phyloP scores from a whole-genome alignment of 2,888 invertebrate species.

The Perizoma flavofasciatum region DNA sequence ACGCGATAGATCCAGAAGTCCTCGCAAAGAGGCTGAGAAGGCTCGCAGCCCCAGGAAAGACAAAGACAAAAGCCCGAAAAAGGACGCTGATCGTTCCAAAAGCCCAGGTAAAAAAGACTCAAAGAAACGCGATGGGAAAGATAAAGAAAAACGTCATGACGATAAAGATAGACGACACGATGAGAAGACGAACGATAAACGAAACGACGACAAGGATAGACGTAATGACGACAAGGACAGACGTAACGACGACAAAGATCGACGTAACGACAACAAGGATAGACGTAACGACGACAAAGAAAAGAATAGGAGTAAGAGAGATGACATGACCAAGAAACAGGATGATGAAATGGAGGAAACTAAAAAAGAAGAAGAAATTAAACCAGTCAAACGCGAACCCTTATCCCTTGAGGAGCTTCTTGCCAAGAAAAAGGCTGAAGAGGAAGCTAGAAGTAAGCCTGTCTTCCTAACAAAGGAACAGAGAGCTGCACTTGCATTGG shows the following conservation, averaged over 20 bases:
- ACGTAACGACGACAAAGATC: slow-evolving; percentile 40
- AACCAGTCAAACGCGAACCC: slow-evolving; percentile 87
- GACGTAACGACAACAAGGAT: slow-evolving; percentile 46
- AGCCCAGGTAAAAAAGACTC: slow-evolving; percentile 64
- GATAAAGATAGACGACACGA: slow-evolving; percentile 54
- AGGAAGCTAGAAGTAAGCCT: slow-evolving; percentile 97
- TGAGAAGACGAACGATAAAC: slow-evolving; percentile 18
- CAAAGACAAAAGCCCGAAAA: slow-evolving; percentile 41
- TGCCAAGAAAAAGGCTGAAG: slow-evolving; percentile 97
- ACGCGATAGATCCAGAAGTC: slow-evolving; percentile 56
- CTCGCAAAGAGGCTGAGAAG: slow-evolving; percentile 36
- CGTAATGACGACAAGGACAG: slow-evolving; percentile 74
- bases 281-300: slow-evolving; percentile 73
- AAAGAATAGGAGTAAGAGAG: slow-evolving; percentile 65
- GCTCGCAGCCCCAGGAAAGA: slow-evolving; percentile 40
- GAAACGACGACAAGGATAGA: slow-evolving; percentile 47
- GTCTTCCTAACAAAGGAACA: slow-evolving; percentile 98
- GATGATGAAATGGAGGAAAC: slow-evolving; percentile 68
- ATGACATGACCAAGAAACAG: slow-evolving; percentile 58
- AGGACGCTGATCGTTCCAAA: slow-evolving; percentile 41
- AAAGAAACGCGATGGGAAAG: slow-evolving; percentile 72
- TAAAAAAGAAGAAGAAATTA: slow-evolving; percentile 66
- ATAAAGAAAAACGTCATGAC: slow-evolving; percentile 59
- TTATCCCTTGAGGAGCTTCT: slow-evolving; percentile 97
- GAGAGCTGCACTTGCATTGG: slow-evolving; percentile 94